phyloP scores from a whole-genome alignment of 2,888 invertebrate species.

The Diaprepes abbreviatus region DNA sequence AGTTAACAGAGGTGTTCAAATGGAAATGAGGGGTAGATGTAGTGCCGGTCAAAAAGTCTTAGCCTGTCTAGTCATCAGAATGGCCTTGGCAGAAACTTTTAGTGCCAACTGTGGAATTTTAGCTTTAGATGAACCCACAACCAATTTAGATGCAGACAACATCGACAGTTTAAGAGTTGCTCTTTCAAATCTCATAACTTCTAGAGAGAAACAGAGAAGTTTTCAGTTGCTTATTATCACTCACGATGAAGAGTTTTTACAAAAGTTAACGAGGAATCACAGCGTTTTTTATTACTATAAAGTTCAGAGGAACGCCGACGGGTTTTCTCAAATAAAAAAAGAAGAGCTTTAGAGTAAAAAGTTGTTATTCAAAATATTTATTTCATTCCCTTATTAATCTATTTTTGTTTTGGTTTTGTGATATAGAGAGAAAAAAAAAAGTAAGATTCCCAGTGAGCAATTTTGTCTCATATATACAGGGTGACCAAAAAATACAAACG shows the following conservation, averaged over 20 bases:
- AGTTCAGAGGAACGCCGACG: conserved; percentile 76
- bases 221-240: conserved; percentile 97
- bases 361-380: too few species aligned
- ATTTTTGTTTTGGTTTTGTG: too few species aligned
- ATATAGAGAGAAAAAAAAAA: too few species aligned
- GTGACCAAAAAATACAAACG: too few species aligned
- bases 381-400: background rate
- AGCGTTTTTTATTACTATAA: conserved; percentile 79
- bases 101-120: conserved; percentile 95
- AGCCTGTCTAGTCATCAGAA: conserved; percentile 94
- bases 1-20: conserved; percentile 85
- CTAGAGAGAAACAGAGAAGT: conserved; percentile 76
- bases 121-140: conserved; percentile 98
- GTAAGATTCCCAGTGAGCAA: too few species aligned
- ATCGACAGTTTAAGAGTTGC: conserved; percentile 86
- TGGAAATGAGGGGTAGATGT: conserved; percentile 98
- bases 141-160: conserved; percentile 94
- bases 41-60: conserved; percentile 98
- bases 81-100: conserved; percentile 98
- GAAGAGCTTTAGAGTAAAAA: conserved; percentile 6
- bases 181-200: conserved; percentile 78
- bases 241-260: conserved; percentile 94
- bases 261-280: conserved; percentile 80
- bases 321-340: conserved; percentile 70
- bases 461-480: too few species aligned